Evolutionary conservation across 2,113 vertebrate genomes (phyloP).

Genomic region (Panthera uncia): DNA sequence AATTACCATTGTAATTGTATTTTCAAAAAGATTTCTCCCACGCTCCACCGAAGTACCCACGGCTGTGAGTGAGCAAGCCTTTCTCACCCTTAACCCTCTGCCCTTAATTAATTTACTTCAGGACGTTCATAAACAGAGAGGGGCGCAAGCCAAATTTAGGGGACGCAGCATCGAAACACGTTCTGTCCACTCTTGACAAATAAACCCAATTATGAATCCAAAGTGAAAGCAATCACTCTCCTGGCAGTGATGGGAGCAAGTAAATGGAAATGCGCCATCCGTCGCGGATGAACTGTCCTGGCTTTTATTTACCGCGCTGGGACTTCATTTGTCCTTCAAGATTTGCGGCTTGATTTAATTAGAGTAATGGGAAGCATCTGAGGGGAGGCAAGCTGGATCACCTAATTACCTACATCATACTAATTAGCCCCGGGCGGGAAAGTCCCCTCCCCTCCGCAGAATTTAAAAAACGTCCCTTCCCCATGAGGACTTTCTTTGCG

Average conservation of each 20-base stretch:
- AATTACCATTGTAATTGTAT: neutral
- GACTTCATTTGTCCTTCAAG: constrained; percentile 41
- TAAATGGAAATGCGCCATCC: neutral
- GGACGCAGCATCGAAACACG: neutral
- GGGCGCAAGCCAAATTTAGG: neutral
- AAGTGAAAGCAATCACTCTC: neutral
- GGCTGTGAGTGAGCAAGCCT: neutral
- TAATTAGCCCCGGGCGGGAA: neutral
- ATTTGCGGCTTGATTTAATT: constrained; percentile 43
- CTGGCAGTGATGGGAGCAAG: neutral
- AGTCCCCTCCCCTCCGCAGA: neutral
- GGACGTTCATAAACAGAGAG: neutral
- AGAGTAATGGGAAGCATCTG: neutral
- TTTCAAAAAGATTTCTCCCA: neutral
- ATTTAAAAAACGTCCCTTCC: neutral
- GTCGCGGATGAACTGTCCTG: neutral
- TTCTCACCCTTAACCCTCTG: neutral
- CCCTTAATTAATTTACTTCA: neutral
- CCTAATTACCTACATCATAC: constrained; percentile 34
- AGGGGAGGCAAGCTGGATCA: neutral
- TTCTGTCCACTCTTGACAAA: neutral
- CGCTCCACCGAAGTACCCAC: neutral
- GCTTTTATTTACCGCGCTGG: constrained; percentile 21
- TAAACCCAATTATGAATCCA: neutral
- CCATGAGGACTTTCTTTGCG: neutral